Evolutionary conservation across 2,113 vertebrate genomes (phyloP).

Genomic region (Leucoraja erinaceus): DNA sequence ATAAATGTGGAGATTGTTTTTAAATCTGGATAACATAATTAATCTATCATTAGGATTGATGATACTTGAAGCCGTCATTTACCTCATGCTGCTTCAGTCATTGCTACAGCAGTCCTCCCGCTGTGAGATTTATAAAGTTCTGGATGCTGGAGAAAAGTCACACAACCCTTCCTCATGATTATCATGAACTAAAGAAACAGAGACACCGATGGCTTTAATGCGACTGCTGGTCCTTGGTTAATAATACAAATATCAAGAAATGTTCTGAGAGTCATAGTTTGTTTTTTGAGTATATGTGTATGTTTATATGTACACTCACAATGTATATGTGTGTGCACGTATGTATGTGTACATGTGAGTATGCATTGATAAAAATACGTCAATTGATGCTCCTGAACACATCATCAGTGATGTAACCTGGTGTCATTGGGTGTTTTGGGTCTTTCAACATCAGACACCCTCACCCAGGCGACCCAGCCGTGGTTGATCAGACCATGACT

Average conservation of each 20-base stretch:
- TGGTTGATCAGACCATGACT: no score
- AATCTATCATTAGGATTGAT: conserved; percentile 29
- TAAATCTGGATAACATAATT: background rate
- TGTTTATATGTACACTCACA: no score
- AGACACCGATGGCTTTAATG: background rate
- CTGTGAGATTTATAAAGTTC: conserved; percentile 4
- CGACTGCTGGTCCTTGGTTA: background rate
- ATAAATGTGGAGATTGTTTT: background rate
- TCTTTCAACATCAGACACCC: no score
- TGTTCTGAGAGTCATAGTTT: no score
- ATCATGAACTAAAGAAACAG: background rate
- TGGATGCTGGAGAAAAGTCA: conserved; percentile 20
- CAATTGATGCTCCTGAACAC: no score
- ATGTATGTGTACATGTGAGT: no score
- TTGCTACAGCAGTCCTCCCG: background rate
- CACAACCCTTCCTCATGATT: background rate
- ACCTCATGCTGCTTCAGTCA: conserved; percentile 26
- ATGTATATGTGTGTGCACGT: no score
- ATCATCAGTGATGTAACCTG: no score
- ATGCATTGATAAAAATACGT: no score
- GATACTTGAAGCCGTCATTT: conserved; percentile 5
- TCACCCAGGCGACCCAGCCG: no score
- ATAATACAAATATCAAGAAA: background rate
- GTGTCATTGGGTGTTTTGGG: no score
- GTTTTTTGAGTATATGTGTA: no score